A percentile compares a stretch with the other conserved stretches of the same genome.
phyloP scores from a whole-genome alignment of 2,113 vertebrate species.

The Dipodomys ordii region DNA sequence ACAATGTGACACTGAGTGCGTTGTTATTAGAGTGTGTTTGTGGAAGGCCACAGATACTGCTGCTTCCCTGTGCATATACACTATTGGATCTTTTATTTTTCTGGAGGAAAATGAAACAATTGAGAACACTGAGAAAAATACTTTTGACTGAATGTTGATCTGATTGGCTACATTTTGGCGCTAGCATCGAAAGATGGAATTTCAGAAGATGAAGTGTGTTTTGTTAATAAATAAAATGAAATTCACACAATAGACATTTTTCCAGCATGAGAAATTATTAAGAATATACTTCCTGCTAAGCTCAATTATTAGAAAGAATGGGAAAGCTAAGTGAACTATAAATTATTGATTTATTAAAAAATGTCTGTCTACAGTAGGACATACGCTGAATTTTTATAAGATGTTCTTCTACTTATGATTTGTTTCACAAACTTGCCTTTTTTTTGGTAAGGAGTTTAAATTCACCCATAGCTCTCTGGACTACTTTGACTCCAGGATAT shows the following conservation, averaged over 20 bases:
- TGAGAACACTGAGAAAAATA: not conserved
- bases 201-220: conserved; percentile 14
- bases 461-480: not conserved
- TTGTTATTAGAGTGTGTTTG: not conserved
- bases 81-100: not conserved
- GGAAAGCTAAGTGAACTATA: not conserved
- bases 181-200: not conserved
- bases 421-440: not conserved
- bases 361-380: not conserved
- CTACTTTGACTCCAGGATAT: not conserved
- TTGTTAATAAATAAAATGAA: not conserved
- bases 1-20: not conserved
- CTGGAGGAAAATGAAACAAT: not conserved
- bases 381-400: not conserved
- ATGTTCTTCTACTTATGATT: not conserved
- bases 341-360: not conserved
- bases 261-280: not conserved
- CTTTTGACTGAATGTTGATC: not conserved
- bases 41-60: not conserved
- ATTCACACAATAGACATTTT: not conserved
- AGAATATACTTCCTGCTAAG: not conserved
- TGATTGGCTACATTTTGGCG: not conserved
- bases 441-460: not conserved
- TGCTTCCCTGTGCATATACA: not conserved
- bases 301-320: not conserved